A percentile compares a stretch with the other conserved stretches of the same genome.
phyloP scores from a whole-genome alignment of 2,797 vertebrate species.

The Enteromius thamalakanensis region DNA sequence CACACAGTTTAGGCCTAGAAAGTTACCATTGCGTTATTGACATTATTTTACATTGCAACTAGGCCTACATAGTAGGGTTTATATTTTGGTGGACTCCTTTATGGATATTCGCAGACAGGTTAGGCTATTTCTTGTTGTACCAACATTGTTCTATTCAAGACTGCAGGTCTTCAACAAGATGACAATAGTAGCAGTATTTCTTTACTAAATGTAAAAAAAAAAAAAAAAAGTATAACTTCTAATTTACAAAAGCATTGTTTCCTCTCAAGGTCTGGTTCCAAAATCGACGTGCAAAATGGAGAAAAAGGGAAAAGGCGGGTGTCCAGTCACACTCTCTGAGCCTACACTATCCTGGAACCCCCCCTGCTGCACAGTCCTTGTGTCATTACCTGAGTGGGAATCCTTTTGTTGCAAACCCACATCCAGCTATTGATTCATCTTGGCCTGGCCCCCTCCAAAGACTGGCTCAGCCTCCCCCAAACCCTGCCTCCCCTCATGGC shows the following conservation, averaged over 20 bases:
- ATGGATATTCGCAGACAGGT: background rate
- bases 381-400: constrained; percentile 84
- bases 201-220: background rate
- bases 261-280: constrained; percentile 85
- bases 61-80: no score
- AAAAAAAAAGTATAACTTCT: background rate
- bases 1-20: background rate
- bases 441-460: constrained; percentile 75
- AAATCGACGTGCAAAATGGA: constrained; percentile 89
- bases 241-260: constrained; percentile 68
- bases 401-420: constrained; percentile 80
- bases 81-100: no score
- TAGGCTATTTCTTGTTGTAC: background rate
- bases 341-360: constrained; percentile 81
- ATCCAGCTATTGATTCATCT: constrained; percentile 80
- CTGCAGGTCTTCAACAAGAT: background rate
- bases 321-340: constrained; percentile 80
- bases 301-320: constrained; percentile 87
- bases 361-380: constrained; percentile 80
- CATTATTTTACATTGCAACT: background rate
- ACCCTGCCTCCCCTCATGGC: constrained; percentile 78
- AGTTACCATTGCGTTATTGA: background rate
- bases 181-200: background rate
- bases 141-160: background rate
- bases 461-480: constrained; percentile 75